phyloP scores from a whole-genome alignment of 2,113 vertebrate genomes.

The Cnemophilus loriae region DNA sequence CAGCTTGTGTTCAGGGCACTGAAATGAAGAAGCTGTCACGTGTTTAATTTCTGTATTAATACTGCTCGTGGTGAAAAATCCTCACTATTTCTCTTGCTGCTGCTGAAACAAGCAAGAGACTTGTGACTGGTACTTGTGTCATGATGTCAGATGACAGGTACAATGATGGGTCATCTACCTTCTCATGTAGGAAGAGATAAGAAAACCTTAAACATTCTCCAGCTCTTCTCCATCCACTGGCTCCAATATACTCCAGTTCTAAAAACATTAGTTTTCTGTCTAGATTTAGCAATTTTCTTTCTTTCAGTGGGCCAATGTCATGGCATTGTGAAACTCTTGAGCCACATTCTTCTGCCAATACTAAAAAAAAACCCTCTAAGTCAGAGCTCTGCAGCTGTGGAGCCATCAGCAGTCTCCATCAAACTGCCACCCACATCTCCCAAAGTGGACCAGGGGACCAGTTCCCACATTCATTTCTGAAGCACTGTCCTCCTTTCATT shows the following conservation, averaged over 20 bases:
- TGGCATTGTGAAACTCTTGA: background rate
- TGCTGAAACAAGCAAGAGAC: background rate
- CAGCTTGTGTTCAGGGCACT: background rate
- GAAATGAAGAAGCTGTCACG: background rate
- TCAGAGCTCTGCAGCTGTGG: background rate
- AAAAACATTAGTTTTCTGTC: background rate
- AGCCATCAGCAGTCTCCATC: background rate
- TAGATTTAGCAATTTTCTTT: background rate
- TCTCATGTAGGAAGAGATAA: background rate
- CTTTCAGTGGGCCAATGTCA: background rate
- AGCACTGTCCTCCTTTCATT: background rate
- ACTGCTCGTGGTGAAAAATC: background rate
- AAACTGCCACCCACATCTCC: background rate
- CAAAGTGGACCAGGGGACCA: background rate
- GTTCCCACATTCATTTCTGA: background rate
- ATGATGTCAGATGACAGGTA: background rate
- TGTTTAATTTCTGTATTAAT: background rate
- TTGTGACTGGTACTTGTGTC: background rate
- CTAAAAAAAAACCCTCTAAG: background rate
- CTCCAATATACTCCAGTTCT: background rate
- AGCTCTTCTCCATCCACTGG: background rate
- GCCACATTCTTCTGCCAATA: background rate
- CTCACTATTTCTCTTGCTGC: background rate
- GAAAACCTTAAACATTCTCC: background rate
- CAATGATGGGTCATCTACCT: background rate